A percentile compares a stretch with the other conserved stretches of the same genome.
Evolutionary conservation across 1,140 invertebrate genomes (phyloP).

Genomic region (Caenorhabditis inopinata): DNA sequence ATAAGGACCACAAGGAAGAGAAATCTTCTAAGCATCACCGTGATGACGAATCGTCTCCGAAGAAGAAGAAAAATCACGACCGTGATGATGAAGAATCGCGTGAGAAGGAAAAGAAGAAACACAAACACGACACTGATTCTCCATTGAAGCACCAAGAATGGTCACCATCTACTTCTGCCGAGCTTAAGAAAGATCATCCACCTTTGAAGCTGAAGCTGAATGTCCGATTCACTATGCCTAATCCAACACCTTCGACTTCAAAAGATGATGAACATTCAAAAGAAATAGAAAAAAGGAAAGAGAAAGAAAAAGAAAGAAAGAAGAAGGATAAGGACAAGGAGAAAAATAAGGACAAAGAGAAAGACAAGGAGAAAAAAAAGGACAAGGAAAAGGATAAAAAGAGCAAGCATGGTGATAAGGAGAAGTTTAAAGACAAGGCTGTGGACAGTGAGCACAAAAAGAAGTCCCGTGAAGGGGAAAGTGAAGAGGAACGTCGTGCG

Average conservation of each 20-base stretch:
- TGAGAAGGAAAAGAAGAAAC: not conserved
- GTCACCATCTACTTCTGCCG: too few relatives aligned
- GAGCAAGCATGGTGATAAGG: not conserved
- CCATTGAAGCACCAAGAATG: not conserved
- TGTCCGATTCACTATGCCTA: not conserved
- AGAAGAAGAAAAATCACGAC: not conserved
- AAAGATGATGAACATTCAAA: too few relatives aligned
- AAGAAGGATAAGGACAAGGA: too few relatives aligned
- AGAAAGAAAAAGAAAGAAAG: too few relatives aligned
- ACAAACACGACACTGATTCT: not conserved
- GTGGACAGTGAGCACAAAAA: not conserved
- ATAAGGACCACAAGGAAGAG: not conserved
- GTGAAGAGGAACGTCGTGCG: slow-evolving; percentile 10
- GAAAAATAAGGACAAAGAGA: too few relatives aligned
- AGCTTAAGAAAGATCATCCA: not conserved
- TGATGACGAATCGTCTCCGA: not conserved
- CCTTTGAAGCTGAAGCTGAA: not conserved
- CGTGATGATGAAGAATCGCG: not conserved
- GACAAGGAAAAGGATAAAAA: not conserved
- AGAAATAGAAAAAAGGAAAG: too few relatives aligned
- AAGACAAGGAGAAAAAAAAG: too few relatives aligned
- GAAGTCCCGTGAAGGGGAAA: slow-evolving; percentile 21
- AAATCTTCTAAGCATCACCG: not conserved
- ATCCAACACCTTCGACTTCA: too few relatives aligned
- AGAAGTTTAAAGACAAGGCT: not conserved